Evolutionary conservation across 2,113 vertebrate genomes (phyloP), one percentile per base, ranked within the genome.

Genomic region (Neolamprologus tretocephalus): DNA sequence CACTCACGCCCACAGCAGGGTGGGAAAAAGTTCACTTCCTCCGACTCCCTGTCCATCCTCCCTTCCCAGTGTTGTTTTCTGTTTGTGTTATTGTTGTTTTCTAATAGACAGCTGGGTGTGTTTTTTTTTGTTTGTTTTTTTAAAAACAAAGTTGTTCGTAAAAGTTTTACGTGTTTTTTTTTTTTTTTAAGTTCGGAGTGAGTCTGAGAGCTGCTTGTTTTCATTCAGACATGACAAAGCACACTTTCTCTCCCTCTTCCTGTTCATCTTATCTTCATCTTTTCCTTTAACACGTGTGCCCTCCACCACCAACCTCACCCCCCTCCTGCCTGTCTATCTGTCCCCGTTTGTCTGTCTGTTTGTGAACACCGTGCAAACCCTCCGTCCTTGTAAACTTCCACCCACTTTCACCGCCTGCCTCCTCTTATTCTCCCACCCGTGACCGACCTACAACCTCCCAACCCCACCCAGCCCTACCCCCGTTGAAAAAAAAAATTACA

Each of bases 341-440:
- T 92, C 87, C 80, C 92, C 31, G 87, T 90, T 86, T 84, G 85
- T 95, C 63, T 88, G 93, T 95, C 95, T 93, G 89, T 95, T 85
- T 92, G 95, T 96, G 95, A 96, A 90, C 90, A 86, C 89, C 26
- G 95, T 96, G 95, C 83, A 80, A 93, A 87, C 81, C 84, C 91
- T 55, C 90, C 55, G 57, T 91, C 89, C 90, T 90, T 57, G 85
- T 91, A 82, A 90, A 90, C 87, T 26, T 85, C 79, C 80, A 45
- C 86, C 89, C 13, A 81, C 75, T 21, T 33, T 79, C 80, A 86
- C 83, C 21, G 5, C 80, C 80, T 58, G 37, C 75, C 71, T 63
- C 83, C 28, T 16, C 63, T 26, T 55, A 66, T 6, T 7, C 53
- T 28, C 37, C 53, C 66, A 5, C 21, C 45, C 45, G 42, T 42